These are phyloP conservation scores for Montipora capitata DNA, from an alignment of 92 coral and sea anemone species.

Conservation along the genomic window DNA sequence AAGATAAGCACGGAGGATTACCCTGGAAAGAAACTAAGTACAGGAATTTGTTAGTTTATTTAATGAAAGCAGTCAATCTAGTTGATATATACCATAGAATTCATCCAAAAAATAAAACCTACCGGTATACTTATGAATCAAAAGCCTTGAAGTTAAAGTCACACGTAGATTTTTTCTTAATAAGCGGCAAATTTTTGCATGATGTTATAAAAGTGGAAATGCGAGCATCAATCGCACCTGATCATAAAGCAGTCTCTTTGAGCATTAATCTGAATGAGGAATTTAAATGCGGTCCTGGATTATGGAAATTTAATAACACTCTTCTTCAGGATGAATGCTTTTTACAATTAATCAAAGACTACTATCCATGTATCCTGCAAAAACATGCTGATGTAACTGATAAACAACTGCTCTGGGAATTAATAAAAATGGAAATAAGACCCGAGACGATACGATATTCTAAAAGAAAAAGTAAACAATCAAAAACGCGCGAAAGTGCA, in stretches of 20 bases:
- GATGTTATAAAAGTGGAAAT: conserved; percentile 17
- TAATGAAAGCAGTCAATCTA: conserved; percentile 3
- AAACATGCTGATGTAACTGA: not conserved
- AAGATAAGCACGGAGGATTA: too few relatives aligned
- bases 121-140: not conserved
- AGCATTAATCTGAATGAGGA: not conserved
- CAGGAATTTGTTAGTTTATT: conserved; percentile 3
- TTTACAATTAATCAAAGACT: not conserved
- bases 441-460: conserved; percentile 9
- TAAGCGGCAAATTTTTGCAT: not conserved
- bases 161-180: conserved; percentile 16
- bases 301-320: conserved; percentile 3
- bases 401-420: conserved; percentile 19
- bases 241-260: not conserved
- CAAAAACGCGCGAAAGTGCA: not conserved
- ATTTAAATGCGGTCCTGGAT: conserved; percentile 8
- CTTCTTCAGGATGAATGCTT: not conserved
- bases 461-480: conserved; percentile 2
- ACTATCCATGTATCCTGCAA: not conserved
- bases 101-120: not conserved
- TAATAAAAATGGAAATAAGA: conserved; percentile 29
- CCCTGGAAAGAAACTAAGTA: conserved; percentile 23
- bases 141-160: not conserved
- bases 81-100: not conserved
- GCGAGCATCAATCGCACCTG: not conserved